Evolutionary conservation across 2,113 vertebrate genomes (phyloP).

Genomic region (Sphaerodactylus townsendi): DNA sequence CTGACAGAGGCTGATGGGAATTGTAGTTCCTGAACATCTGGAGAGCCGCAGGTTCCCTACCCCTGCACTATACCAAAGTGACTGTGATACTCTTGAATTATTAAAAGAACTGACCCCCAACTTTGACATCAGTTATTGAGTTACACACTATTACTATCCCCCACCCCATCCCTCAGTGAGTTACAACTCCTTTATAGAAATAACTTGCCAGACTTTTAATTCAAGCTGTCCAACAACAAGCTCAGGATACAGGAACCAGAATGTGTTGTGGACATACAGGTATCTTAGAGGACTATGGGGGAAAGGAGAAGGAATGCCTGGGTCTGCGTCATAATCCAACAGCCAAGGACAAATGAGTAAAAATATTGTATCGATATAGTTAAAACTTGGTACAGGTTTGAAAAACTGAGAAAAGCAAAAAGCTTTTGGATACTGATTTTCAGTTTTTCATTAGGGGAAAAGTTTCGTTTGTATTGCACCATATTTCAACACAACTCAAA

Average conservation of each 20-base stretch:
- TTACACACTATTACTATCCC: no score
- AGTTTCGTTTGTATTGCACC: not conserved
- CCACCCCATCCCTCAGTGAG: not conserved
- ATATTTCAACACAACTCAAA: not conserved
- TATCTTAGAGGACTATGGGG: not conserved
- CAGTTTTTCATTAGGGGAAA: not conserved
- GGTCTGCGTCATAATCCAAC: not conserved
- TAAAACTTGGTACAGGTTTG: not conserved
- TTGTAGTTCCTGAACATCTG: no score
- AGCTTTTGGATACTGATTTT: not conserved
- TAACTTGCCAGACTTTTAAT: not conserved
- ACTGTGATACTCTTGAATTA: not conserved
- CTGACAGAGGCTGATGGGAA: no score
- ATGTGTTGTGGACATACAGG: not conserved
- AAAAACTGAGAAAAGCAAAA: not conserved
- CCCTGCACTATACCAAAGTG: no score
- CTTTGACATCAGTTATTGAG: not conserved
- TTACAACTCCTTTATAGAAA: not conserved
- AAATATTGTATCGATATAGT: not conserved
- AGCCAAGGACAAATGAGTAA: not conserved
- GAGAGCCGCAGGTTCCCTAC: no score
- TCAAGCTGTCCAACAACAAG: not conserved
- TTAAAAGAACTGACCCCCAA: not conserved
- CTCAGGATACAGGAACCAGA: not conserved
- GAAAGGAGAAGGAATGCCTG: not conserved